Conservation (phyloP, 2,113 vertebrate genomes). For the Aegotheles bennettii region DNA sequence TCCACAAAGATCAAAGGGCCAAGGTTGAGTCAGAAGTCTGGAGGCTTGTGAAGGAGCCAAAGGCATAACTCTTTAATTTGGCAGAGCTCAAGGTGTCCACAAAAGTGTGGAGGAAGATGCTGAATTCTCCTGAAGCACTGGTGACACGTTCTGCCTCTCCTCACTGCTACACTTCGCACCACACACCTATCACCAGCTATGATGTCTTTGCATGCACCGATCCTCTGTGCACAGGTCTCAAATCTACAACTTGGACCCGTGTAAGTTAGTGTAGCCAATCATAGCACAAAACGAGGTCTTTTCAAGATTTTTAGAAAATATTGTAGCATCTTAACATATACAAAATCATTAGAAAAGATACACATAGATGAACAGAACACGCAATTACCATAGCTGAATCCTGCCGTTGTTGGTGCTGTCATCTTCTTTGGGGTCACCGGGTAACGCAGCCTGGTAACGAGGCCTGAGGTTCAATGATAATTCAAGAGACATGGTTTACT, state of each 20-base stretch:
- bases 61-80: not conserved
- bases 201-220: not conserved
- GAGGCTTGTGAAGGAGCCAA: not conserved
- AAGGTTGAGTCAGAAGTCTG: not conserved
- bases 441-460: slow-evolving; percentile 88
- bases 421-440: slow-evolving; percentile 81
- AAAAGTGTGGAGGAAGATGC: not conserved
- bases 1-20: not conserved
- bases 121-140: not conserved
- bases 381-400: slow-evolving; percentile 91
- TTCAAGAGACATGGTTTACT: not conserved
- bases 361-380: not conserved
- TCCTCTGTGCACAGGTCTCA: not conserved
- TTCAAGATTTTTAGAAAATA: not conserved
- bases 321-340: not conserved
- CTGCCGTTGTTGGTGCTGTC: slow-evolving; percentile 85
- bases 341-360: not conserved
- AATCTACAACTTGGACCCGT: not conserved
- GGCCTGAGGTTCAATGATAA: slow-evolving; percentile 73
- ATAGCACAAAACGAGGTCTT: not conserved
- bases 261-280: accelerated
- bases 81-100: not conserved
- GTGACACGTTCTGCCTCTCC: not conserved
- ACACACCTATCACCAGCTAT: accelerated
- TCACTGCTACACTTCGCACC: not conserved